Evolutionary conservation across 2,888 invertebrate genomes (phyloP).

Genomic region (Sthenelais limicola): DNA sequence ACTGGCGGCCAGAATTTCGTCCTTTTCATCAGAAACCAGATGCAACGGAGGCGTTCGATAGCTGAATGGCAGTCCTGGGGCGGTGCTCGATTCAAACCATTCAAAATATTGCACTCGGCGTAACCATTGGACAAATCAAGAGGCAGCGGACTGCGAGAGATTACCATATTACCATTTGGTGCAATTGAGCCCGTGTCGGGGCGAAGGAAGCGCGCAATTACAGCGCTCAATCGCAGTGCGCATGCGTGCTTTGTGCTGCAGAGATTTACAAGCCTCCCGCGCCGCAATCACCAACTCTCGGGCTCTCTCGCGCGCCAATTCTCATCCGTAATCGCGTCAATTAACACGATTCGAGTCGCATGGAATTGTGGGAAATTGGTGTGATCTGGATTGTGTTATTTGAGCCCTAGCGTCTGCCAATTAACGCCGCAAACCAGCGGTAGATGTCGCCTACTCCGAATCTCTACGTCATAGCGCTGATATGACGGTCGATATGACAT

Average conservation of each 20-base stretch:
- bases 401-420: background rate
- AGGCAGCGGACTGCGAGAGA: slow-evolving; percentile 8
- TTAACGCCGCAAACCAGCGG: background rate
- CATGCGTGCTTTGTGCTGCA: background rate
- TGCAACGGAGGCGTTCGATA: slow-evolving; percentile 6
- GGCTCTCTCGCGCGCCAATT: slow-evolving; percentile 22
- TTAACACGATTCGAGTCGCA: background rate
- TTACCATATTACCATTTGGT: slow-evolving; percentile 32
- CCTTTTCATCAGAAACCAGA: slow-evolving; percentile 26
- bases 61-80: background rate
- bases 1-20: slow-evolving; percentile 28
- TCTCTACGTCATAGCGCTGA: background rate
- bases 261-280: slow-evolving; percentile 10
- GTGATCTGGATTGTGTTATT: slow-evolving; percentile 18
- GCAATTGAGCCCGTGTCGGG: slow-evolving; percentile 27
- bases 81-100: slow-evolving; percentile 16
- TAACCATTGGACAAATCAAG: background rate
- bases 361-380: slow-evolving; percentile 2
- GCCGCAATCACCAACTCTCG: slow-evolving; percentile 16
- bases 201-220: slow-evolving; percentile 17
- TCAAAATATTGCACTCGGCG: slow-evolving; percentile 17
- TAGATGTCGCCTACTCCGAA: background rate
- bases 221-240: background rate
- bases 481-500: background rate
- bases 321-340: slow-evolving; percentile 11